These are phyloP conservation scores for Valencia hispanica DNA, from an alignment of 2,797 vertebrate genomes.

Conservation along the genomic window DNA sequence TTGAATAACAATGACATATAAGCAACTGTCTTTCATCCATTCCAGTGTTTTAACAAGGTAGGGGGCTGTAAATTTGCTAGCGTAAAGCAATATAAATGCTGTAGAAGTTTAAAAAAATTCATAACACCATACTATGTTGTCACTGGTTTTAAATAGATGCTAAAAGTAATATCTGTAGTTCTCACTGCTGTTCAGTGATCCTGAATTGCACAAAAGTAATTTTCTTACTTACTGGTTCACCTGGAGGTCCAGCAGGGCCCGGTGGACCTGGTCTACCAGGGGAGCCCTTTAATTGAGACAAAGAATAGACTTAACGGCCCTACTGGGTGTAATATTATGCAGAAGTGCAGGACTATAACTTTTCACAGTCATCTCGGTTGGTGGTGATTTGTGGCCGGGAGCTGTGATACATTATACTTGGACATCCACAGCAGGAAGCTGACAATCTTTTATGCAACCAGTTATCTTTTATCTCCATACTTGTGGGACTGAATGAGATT, in stretches of 20 bases:
- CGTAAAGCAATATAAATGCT: neutral
- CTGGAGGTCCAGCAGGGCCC: slow-evolving; percentile 91
- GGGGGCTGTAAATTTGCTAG: neutral
- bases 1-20: neutral
- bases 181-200: slow-evolving; percentile 26
- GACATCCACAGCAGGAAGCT: slow-evolving; percentile 48
- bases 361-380: slow-evolving; percentile 51
- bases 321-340: slow-evolving; percentile 37
- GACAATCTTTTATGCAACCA: slow-evolving; percentile 41
- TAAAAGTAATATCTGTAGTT: slow-evolving; percentile 18
- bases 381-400: slow-evolving; percentile 53
- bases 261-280: slow-evolving; percentile 91
- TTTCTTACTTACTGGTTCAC: slow-evolving; percentile 89
- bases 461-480: slow-evolving; percentile 42
- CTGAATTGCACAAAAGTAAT: slow-evolving; percentile 28
- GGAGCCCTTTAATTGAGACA: slow-evolving; percentile 85
- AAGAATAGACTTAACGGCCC: slow-evolving; percentile 52
- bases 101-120: no score
- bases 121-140: no score
- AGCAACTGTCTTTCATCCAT: neutral
- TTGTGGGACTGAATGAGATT: slow-evolving; percentile 22
- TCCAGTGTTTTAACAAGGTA: neutral
- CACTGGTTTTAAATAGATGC: slow-evolving; percentile 14
- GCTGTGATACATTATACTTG: slow-evolving; percentile 42
- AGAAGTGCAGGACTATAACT: slow-evolving; percentile 25